Base-by-base conservation (phyloP, 2,113 vertebrate genomes). In the Pseudopipra pipra region DNA sequence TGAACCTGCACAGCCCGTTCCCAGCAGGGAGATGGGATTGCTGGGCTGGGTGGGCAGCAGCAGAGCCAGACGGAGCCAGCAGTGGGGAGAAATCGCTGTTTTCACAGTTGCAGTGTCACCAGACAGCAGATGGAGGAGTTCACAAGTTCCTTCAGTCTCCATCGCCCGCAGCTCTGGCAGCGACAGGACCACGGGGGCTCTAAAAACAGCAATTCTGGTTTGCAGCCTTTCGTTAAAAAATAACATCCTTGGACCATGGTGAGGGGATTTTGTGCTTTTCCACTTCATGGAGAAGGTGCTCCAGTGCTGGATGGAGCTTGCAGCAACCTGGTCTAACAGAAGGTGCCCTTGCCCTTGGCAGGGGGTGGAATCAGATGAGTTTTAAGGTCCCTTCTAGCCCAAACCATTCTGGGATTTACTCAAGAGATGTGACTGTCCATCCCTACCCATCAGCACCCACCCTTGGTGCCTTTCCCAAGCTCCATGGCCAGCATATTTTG, bases 221-320 rank as follows among this genome's bases (percentile, higher is more conserved):
- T 39, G 23, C 35, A 61, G n/a, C 59, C 59, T 39, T 61, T 18
- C 11, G 11, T 28, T 39, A 59, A 16, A 24, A 68, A 80, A 30
- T 2, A 5, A 5, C 51, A 9, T 3, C 39, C 43, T 37, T 4
- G 4, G 37, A 2, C 1, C 5, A 0, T 35, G 37, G 58, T 0
- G 1, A 22, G 70, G 25, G 39, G 41, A 2, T 12, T 30, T 21
- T 23, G 31, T 5, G 43, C 73, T 44, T 39, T 49, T 12, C 55
- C 46, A 7, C 21, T 2, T 5, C 28, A 14, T 5, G 2, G 28
- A 47, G 47, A 23, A 30, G 22, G 25, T 6, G 17, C 55, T 46
- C 58, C 9, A 0, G 41, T 0, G 1, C 35, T 56, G 71, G 41
- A 43, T 16, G 14, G 35, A 62, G 71, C 21, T 39, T 18, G n/a